phyloP scores from a whole-genome alignment of 2,888 invertebrate species.

The Parnassius smintheus region DNA sequence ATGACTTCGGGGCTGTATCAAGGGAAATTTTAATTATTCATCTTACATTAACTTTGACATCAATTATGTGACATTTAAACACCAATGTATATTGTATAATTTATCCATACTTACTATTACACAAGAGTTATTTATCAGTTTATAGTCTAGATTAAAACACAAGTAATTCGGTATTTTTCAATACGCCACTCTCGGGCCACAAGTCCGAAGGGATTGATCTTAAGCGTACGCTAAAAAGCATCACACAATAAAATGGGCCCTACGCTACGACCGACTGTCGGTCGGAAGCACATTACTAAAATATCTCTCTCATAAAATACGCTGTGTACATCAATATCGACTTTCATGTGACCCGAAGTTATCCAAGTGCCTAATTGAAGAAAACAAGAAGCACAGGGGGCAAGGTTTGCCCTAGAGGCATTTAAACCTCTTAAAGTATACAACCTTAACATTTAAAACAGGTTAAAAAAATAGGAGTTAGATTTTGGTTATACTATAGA shows the following conservation, averaged over 20 bases:
- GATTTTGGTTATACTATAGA: constrained; percentile 73
- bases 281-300: constrained; percentile 29
- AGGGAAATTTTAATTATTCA: not conserved
- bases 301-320: constrained; percentile 22
- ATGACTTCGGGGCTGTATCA: constrained; percentile 9
- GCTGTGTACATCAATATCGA: not conserved
- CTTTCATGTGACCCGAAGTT: constrained; percentile 8
- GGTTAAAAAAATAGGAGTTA: constrained; percentile 81
- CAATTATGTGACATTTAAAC: constrained; percentile 22
- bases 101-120: constrained; percentile 26
- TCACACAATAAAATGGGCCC: not conserved
- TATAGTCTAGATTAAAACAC: constrained; percentile 42
- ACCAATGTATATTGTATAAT: constrained; percentile 22
- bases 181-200: constrained; percentile 37
- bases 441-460: constrained; percentile 77
- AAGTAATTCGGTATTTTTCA: constrained; percentile 57
- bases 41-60: constrained; percentile 4
- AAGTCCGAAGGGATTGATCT: not conserved
- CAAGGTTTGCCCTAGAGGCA: constrained; percentile 59
- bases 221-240: not conserved
- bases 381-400: constrained; percentile 79
- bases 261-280: not conserved
- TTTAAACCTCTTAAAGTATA: constrained; percentile 62
- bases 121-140: constrained; percentile 25
- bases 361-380: constrained; percentile 56